Evolutionary conservation across 1,140 invertebrate species (phyloP), one percentile per base, ranked within the genome.

Genomic region (Drosophila mayri): DNA sequence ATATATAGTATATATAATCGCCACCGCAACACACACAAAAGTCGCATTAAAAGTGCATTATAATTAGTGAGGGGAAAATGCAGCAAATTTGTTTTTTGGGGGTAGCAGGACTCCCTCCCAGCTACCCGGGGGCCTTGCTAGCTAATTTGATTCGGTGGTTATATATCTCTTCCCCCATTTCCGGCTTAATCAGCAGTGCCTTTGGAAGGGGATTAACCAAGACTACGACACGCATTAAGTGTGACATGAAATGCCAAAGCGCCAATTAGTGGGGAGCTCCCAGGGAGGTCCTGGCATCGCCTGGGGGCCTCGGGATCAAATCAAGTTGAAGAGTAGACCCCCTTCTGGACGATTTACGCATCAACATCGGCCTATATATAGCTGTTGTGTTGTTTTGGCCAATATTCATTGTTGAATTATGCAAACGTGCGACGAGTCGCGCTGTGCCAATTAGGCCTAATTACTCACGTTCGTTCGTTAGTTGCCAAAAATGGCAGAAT

Each of bases 381-480:
- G 35, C 3, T 35, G 35, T 1, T 35, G 10, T 41, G 22, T 18
- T 43, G 28, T 32, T 61, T 32, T 32, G 32, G 32, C 66, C 70
- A 60, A 72, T 60, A 71, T 60, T 72, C 66, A 72, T 72, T 72
- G 70, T 63, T 62, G 47, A 73, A 62, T 74, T 73, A 74, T 73
- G 71, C 68, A 74, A 74, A 74, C 58, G 68, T 63, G 47, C 18
- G 12, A 22, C 2, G 22, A 47, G 20, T 14, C 3, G 46, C 46
- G 46, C 16, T 16, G 14, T 47, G 47, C 71, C 71, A 74, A 74
- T 74, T 74, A 74, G 47, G 47, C 40, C 68, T 74, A 74, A 74
- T 74, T 74, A 74, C 71, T 73, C 47, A 74, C 71, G 70, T 74
- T 73, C 71, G 70, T 74, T 73, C 57, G 70, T 74, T 73, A 52